Evolutionary conservation across 1,140 invertebrate species (phyloP).

Genomic region (Eupristina koningsbergeri): DNA sequence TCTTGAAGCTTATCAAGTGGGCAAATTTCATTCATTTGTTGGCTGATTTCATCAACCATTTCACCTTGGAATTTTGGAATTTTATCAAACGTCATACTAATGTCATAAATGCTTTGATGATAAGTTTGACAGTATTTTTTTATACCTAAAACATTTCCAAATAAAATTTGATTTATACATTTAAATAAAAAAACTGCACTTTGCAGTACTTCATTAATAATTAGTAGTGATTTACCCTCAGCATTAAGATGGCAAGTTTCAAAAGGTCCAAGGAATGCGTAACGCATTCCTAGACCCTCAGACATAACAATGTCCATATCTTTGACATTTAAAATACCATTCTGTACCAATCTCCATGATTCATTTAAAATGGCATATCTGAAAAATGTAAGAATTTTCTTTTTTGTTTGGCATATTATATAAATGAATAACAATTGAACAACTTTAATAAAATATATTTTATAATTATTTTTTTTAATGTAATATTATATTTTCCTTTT

Average conservation of each 20-base stretch:
- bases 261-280: conserved; percentile 94
- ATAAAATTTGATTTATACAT: conserved; percentile 4
- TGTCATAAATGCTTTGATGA: conserved; percentile 83
- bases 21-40: conserved; percentile 82
- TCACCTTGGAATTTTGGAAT: conserved; percentile 83
- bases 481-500: too few species aligned
- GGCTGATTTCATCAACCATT: conserved; percentile 76
- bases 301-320: conserved; percentile 96
- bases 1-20: conserved; percentile 84
- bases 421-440: too few species aligned
- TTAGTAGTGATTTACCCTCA: too few species aligned
- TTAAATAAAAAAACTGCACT: conserved; percentile 33
- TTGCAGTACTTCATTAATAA: conserved; percentile 54
- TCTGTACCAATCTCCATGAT: conserved; percentile 89
- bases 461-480: too few species aligned
- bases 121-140: conserved; percentile 84
- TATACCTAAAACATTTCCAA: conserved; percentile 74
- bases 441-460: too few species aligned
- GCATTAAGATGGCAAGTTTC: conserved; percentile 97
- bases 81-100: conserved; percentile 83
- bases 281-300: conserved; percentile 94
- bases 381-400: conserved; percentile 29
- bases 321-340: conserved; percentile 86
- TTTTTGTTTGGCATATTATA: neutral
- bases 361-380: conserved; percentile 96